A percentile compares a stretch with the other conserved stretches of the same genome.
These are phyloP conservation scores for Coreoperca whiteheadi DNA, from an alignment of 2,113 vertebrate genomes.

Conservation along the genomic window DNA sequence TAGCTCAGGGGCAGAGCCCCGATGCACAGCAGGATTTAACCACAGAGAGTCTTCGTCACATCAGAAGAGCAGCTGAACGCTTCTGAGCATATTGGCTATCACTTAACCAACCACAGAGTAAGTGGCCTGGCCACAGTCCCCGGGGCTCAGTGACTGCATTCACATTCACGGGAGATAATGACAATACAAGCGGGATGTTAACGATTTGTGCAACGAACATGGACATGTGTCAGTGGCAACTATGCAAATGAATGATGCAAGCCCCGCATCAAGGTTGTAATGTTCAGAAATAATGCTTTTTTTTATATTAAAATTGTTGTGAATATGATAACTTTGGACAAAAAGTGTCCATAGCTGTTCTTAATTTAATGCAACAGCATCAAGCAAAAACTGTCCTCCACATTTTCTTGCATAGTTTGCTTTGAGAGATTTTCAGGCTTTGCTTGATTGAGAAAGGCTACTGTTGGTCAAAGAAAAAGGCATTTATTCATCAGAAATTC, in stretches of 20 bases:
- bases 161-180: slow-evolving; percentile 37
- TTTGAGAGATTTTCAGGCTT: slow-evolving; percentile 43
- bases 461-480: slow-evolving; percentile 41
- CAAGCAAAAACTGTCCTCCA: neutral
- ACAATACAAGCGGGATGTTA: slow-evolving; percentile 51
- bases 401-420: slow-evolving; percentile 8
- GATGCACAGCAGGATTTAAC: slow-evolving; percentile 17
- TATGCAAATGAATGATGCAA: slow-evolving; percentile 31
- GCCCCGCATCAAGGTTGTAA: neutral
- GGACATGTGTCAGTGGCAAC: slow-evolving; percentile 43
- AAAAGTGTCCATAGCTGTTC: neutral
- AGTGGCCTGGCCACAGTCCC: slow-evolving; percentile 24
- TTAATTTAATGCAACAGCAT: slow-evolving; percentile 15
- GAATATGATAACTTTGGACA: neutral
- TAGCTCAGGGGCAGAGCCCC: neutral
- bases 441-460: slow-evolving; percentile 34
- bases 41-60: slow-evolving; percentile 14
- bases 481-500: slow-evolving; percentile 65
- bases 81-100: slow-evolving; percentile 26
- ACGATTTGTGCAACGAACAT: slow-evolving; percentile 42
- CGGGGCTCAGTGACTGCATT: neutral
- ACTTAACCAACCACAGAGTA: slow-evolving; percentile 42
- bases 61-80: slow-evolving; percentile 56
- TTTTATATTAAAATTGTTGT: neutral
- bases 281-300: neutral